Evolutionary conservation across 2,888 invertebrate genomes (phyloP), one percentile per base, ranked within the genome.

Genomic region (Nudaria mundana): DNA sequence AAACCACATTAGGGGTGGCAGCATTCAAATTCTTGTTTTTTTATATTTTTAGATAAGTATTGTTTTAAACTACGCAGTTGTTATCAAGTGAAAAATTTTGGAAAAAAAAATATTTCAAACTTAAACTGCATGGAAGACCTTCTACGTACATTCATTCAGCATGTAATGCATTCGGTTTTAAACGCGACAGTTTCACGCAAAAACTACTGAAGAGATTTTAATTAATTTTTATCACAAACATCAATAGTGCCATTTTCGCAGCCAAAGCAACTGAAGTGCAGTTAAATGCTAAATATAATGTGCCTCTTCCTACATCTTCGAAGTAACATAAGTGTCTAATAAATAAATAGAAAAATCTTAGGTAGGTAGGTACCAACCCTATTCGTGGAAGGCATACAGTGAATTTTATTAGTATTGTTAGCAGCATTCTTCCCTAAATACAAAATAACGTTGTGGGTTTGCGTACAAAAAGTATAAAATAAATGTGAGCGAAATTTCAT

Each of bases 401-500:
- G 12, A 44, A 50, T 45, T 46, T 44, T 36, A 52, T 50, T 42
- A 48, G 48, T 45, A 52, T 44, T 49, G 45, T 43, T 30, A 50
- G n/a, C n/a, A n/a, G n/a, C 37, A 44, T 45, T 42, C 32, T 45
- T 36, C 3, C 36, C 24, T 39, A 42, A 44, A 47, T 45, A 56
- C 25, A 40, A 48, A 56, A 47, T 32, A 38, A 34, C 24, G 12
- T 37, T 44, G 32, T 37, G 20, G 44, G 28, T 37, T 13, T 35
- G 44, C 24, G 29, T 32, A 14, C 34, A 39, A 47, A 44, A 40
- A 36, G 12, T 18, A 36, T 14, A 20, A 46, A 44, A 45, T 43
- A 53, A 50, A 42, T 45, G 40, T 8, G 11, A 30, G 30, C 13
- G 25, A 36, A 42, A 37, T 26, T 28, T 29, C 10, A 36, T 38